Base-by-base conservation (phyloP, 2,888 invertebrate genomes). In the Oxytorus armatus region DNA sequence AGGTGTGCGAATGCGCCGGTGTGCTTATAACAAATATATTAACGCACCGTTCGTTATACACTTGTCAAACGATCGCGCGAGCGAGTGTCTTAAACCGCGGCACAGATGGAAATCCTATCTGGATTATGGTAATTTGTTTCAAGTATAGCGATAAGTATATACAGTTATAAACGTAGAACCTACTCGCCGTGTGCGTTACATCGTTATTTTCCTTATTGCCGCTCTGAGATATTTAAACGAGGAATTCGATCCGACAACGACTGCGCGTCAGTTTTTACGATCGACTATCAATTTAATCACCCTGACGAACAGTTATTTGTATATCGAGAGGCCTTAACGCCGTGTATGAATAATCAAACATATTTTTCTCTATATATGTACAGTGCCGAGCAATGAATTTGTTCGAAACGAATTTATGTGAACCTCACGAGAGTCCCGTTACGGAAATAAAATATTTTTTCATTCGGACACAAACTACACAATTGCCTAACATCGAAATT, bases 71-170 rank as follows among this genome's bases (percentile, higher is more conserved):
- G 21, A 23, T 55, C 0, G 33, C 65, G 29, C 29, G 44, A 53
- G 39, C n/a, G n/a, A n/a, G n/a, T n/a, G n/a, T n/a, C n/a, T n/a
- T 68, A 51, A 42, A 68, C 47, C 57, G 55, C 14, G 51, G 23
- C 44, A 21, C 59, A 36, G 57, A 59, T 68, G 42, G 51, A 49
- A 69, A 76, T 76, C 8, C 53, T 61, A 69, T 76, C 68, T 44
- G 61, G 57, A 61, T 76, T 76, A 61, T 69, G 76, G 8, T 53
- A 69, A 76, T 76, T 44, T 51, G 36, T 44, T 44, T 59, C 49
- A 55, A 11, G 21, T 49, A 49, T 36, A 1, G n/a, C 39, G 39
- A 68, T 36, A 33, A 36, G 29, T 3, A 29, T 29, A 5, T 29
- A 49, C 25, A 25, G 7, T 39, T 39, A 0, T 16, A 16, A 16